phyloP scores from a whole-genome alignment of 2,113 vertebrate species.

The Elanoides forficatus region DNA sequence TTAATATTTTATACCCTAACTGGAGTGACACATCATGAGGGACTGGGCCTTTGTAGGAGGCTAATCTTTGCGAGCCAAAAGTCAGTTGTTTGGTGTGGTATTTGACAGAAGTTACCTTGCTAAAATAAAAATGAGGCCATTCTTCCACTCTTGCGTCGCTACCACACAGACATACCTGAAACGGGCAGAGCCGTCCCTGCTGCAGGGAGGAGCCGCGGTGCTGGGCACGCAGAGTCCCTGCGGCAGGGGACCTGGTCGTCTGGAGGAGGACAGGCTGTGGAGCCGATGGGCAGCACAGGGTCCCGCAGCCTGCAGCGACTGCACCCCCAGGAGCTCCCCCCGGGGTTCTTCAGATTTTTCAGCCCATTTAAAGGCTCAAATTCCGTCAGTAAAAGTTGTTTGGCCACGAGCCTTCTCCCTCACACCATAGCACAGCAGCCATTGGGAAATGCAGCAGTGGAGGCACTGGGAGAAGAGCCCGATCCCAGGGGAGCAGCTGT shows the following conservation, averaged over 20 bases:
- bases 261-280: not conserved
- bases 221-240: too few species aligned
- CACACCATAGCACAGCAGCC: not conserved
- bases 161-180: not conserved
- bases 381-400: too few species aligned
- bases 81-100: not conserved
- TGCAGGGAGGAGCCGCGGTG: accelerated
- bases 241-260: accelerated
- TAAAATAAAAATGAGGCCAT: not conserved
- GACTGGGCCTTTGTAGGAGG: not conserved
- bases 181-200: not conserved
- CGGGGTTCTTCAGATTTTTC: not conserved
- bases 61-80: not conserved
- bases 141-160: not conserved
- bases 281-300: accelerated
- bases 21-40: not conserved
- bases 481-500: too few species aligned
- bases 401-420: not conserved
- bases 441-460: not conserved
- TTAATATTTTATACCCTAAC: not conserved
- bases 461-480: not conserved
- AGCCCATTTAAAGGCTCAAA: not conserved
- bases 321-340: not conserved
- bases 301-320: not conserved
- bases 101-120: not conserved